Percentiles rank a stretch among this genome's conserved stretches.
phyloP scores from a whole-genome alignment of 2,113 vertebrate species.

The Gnathonemus echidnorhynchus region DNA sequence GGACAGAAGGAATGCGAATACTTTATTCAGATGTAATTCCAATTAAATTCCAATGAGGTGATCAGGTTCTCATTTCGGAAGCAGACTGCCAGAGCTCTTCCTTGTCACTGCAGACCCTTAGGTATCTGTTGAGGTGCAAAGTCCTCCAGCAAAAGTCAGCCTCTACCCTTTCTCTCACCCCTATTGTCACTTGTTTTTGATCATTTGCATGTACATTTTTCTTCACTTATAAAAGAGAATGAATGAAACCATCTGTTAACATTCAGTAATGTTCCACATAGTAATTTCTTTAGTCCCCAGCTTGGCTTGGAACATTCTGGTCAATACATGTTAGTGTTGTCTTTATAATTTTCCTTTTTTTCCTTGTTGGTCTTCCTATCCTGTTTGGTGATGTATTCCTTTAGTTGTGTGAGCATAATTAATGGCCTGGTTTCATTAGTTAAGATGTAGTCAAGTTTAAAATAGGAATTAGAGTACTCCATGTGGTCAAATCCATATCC shows the following conservation, averaged over 20 bases:
- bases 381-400: neutral
- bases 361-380: neutral
- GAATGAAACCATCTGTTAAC: neutral
- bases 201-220: neutral
- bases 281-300: neutral
- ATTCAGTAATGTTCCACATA: neutral
- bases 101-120: neutral
- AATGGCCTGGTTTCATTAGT: neutral
- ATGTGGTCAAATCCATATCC: neutral
- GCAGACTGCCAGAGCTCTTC: neutral
- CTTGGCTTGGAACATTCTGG: neutral
- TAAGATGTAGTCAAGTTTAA: neutral
- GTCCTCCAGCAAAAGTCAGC: neutral
- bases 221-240: neutral
- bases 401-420: neutral
- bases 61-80: neutral
- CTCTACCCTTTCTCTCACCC: neutral
- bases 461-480: neutral
- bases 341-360: neutral
- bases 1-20: neutral
- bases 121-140: neutral
- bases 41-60: neutral
- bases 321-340: neutral
- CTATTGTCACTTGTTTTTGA: neutral
- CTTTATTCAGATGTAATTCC: neutral